Evolutionary conservation across 2,888 invertebrate species (phyloP).

Genomic region (Xestia rhomboidea): DNA sequence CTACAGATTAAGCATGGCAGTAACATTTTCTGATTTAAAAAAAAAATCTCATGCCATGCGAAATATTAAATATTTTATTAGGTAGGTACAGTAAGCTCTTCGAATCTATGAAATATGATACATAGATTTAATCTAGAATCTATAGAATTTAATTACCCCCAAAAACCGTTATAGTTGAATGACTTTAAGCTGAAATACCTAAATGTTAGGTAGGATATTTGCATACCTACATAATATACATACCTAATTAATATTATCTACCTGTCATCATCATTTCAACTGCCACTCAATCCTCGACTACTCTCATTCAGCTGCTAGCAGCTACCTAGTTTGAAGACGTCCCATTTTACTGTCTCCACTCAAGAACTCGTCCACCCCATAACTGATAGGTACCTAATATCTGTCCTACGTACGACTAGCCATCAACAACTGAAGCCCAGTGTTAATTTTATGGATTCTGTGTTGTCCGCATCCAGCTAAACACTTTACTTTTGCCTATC

Average conservation of each 20-base stretch:
- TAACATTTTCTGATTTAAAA: not conserved
- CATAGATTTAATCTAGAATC: not conserved
- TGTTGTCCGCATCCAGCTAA: not conserved
- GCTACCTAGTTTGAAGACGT: not conserved
- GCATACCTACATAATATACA: not conserved
- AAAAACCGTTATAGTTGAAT: slow-evolving; percentile 25
- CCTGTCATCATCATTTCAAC: not conserved
- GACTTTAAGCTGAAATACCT: not conserved
- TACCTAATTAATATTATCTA: not conserved
- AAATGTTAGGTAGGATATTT: not conserved
- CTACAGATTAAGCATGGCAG: not conserved
- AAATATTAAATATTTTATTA: slow-evolving; percentile 1
- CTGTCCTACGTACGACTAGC: not conserved
- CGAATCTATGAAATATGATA: not conserved
- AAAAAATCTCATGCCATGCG: not conserved
- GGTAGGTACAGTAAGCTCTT: not conserved
- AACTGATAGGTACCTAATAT: too few species aligned
- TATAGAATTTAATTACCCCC: slow-evolving; percentile 3
- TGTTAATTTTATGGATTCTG: not conserved
- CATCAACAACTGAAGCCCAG: not conserved
- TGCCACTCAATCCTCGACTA: not conserved
- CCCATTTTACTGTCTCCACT: not conserved
- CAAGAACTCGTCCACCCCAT: not conserved
- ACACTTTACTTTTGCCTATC: not conserved
- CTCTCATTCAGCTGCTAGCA: not conserved